phyloP scores from a whole-genome alignment of 2,113 vertebrate species.

The Amazona guildingii region DNA sequence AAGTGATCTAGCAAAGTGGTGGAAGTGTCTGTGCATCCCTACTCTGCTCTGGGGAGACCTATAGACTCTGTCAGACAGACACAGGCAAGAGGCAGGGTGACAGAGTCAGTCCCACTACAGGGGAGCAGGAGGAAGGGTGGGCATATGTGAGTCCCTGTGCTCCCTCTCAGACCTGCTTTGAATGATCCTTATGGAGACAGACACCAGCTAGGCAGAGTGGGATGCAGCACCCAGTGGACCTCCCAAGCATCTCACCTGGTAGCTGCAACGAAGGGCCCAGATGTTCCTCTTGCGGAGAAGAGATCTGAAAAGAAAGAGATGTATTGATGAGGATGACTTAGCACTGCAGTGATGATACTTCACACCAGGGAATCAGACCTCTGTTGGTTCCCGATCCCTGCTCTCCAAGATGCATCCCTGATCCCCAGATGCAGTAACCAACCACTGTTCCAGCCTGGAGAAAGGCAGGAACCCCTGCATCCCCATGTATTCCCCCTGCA shows the following conservation, averaged over 20 bases:
- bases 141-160: fast-evolving
- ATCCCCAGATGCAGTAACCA: not conserved
- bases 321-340: not conserved
- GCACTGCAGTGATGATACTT: fast-evolving
- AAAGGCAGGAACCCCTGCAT: not conserved
- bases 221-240: not conserved
- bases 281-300: not conserved
- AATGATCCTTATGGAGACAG: fast-evolving
- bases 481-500: not conserved
- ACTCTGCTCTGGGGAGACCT: not conserved
- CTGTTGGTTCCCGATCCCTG: not conserved
- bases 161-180: not conserved
- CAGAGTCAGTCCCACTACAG: not conserved
- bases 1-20: not conserved
- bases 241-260: slow-evolving; percentile 55
- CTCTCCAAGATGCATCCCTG: not conserved
- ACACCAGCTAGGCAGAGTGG: fast-evolving
- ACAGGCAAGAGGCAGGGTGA: not conserved
- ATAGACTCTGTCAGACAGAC: not conserved
- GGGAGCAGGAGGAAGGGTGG: not conserved
- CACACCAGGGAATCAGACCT: not conserved
- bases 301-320: slow-evolving; percentile 30
- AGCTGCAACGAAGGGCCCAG: not conserved
- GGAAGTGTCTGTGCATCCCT: not conserved
- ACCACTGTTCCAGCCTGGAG: not conserved